phyloP scores from a whole-genome alignment of 1,140 invertebrate genomes.

The Drosophila guanche region DNA sequence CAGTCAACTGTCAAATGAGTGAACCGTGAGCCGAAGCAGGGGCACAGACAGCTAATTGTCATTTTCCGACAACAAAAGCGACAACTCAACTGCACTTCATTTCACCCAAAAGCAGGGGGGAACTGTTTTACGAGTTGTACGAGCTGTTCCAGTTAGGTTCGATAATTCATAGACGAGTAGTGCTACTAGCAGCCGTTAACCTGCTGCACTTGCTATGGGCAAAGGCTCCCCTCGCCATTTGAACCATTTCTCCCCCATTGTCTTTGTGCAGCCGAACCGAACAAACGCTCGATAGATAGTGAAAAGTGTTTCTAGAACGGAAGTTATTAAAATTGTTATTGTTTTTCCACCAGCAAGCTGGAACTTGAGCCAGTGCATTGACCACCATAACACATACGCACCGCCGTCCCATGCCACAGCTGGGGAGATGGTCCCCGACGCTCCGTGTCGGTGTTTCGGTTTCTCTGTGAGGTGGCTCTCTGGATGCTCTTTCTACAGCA shows the following conservation, averaged over 20 bases:
- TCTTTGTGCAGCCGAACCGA: constrained; percentile 58
- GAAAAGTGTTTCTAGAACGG: constrained; percentile 77
- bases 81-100: constrained; percentile 49
- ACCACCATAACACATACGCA: constrained; percentile 71
- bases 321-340: constrained; percentile 80
- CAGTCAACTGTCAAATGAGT: constrained; percentile 71
- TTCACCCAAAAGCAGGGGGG: constrained; percentile 34
- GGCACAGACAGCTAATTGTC: constrained; percentile 70
- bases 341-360: constrained; percentile 24
- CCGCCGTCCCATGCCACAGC: constrained; percentile 19
- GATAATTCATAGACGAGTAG: constrained; percentile 61
- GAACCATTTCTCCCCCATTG: constrained; percentile 42
- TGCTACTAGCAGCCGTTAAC: constrained; percentile 32
- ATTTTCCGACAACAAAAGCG: constrained; percentile 75
- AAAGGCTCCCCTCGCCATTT: not conserved
- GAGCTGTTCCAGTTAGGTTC: constrained; percentile 37
- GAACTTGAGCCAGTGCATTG: constrained; percentile 49
- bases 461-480: constrained; percentile 61
- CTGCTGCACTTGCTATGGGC: constrained; percentile 50
- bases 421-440: constrained; percentile 20
- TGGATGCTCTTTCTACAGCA: no score
- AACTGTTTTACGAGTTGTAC: constrained; percentile 24
- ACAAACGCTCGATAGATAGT: constrained; percentile 32
- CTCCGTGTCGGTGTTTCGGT: constrained; percentile 35
- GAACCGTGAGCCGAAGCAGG: constrained; percentile 8